Base-by-base conservation (phyloP, 1,140 invertebrate genomes). In the Chlorops oryzae region DNA sequence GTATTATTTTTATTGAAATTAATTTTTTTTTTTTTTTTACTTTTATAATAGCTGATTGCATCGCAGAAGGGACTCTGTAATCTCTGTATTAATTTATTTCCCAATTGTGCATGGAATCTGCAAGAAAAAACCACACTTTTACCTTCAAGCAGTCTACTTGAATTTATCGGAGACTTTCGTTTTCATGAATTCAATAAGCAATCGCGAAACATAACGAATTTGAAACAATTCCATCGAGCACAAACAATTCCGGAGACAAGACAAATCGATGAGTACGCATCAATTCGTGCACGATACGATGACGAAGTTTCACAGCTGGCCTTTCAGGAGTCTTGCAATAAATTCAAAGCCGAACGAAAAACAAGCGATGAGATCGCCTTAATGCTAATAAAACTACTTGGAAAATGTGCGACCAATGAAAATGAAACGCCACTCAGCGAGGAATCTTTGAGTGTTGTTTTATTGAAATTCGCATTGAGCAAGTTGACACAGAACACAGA, bases 51-150 rank as follows among this genome's bases (percentile, higher is more conserved):
- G 66, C 59, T 65, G 25, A 66, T 70, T 48, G 66, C 66, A 21
- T 70, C 66, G 5, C 66, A 66, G 49, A 66, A 66, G 43, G 65
- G 62, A 39, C 57, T 70, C 4, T 70, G 65, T 37, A 67, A 65
- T 42, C 24, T 70, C 34, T 70, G 65, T 43, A 69, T 69, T 15
- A 70, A 70, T 48, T 45, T 70, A 32, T 70, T 70, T 21, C 66
- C 66, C 39, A 66, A 70, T 27, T 66, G 65, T 50, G 62, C 57
- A 34, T 70, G 66, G 66, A 62, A 58, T 38, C 12, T 21, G 43
- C 4, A 50, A n/a, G 4, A 24, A 44, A 27, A 28, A 45, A 34
- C 35, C n/a, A 5, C 25, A 35, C 34, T 37, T 13, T 32, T n/a
- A n/a, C n/a, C n/a, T n/a, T 63, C 58, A 35, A 59, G 42, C 28